Base-by-base conservation (phyloP, 2,113 vertebrate species). In the Rhinoptilus africanus region DNA sequence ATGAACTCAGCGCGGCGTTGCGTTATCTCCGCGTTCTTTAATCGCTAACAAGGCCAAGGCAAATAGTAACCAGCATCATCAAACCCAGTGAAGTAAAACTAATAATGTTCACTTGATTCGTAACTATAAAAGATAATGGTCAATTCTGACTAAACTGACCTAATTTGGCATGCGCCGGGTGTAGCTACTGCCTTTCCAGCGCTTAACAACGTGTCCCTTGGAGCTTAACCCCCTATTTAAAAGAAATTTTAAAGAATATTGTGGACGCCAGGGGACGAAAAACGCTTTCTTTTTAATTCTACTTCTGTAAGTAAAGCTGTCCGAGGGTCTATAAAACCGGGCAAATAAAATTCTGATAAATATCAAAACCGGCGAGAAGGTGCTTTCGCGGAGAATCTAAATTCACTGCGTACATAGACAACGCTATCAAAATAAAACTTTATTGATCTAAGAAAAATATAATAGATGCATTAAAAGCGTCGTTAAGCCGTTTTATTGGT, bases 41-140 rank as follows among this genome's bases (percentile, higher is more conserved):
- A 97, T 96, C 96, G 74, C 97, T 97, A 94, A 93, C 97, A 97
- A 98, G 96, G 95, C 97, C 97, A 97, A 98, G 97, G 94, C 93
- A 97, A 96, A 98, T 93, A 96, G 94, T 96, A 96, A 97, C 84
- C 67, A 35, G 51, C 89, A 75, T 72, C 95, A 68, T 97, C 94
- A 97, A 97, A 93, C 30, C 56, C 93, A 88, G 53, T 82, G 85
- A 89, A 97, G 88, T 92, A 97, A 97, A 98, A 98, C 84, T 96
- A 95, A 94, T 97, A 98, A 98, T 90, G 96, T 83, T 96, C 93
- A 28, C 97, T 98, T 97, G 97, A 97, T 97, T 97, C 97, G 96
- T 97, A 96, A 98, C 97, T 97, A 97, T 98, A 97, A 98, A 97
- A 98, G 96, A 97, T 98, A 98, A 98, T 98, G 97, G 96, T 98